These are phyloP conservation scores for Lepidocolaptes lacrymiger DNA, from an alignment of 2,797 vertebrate genomes.

Conservation along the genomic window DNA sequence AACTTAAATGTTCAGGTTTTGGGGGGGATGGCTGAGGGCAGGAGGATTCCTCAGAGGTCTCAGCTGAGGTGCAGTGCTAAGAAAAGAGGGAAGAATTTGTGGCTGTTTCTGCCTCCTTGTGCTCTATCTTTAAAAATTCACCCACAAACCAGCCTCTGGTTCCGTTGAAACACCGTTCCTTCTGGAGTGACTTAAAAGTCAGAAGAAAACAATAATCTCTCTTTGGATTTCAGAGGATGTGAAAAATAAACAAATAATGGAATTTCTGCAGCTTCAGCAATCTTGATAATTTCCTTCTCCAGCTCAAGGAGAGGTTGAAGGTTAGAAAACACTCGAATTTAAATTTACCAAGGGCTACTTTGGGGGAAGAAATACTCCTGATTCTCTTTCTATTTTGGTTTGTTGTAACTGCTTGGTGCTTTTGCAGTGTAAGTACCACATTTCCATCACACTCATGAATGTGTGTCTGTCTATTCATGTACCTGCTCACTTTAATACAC, in stretches of 20 bases:
- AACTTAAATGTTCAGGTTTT: neutral
- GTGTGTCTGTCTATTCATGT: accelerated
- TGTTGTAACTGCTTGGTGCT: neutral
- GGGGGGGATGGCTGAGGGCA: neutral
- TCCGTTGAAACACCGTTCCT: neutral
- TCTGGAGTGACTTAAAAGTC: neutral
- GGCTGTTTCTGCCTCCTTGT: neutral
- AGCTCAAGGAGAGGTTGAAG: neutral
- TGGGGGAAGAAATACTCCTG: neutral
- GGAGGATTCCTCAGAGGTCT: neutral
- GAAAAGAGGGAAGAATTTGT: neutral
- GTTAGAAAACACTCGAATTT: neutral
- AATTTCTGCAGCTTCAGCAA: neutral
- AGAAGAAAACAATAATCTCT: neutral
- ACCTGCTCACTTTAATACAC: neutral
- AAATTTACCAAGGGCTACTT: neutral
- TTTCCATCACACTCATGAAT: neutral
- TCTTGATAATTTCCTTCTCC: neutral
- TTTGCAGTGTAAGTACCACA: neutral
- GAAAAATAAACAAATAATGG: neutral
- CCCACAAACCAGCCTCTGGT: neutral
- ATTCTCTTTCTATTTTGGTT: neutral
- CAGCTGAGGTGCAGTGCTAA: neutral
- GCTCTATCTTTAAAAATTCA: neutral
- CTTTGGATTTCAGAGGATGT: neutral